Conservation (phyloP, 2,888 invertebrate genomes). For the Drosophila barbarae region DNA sequence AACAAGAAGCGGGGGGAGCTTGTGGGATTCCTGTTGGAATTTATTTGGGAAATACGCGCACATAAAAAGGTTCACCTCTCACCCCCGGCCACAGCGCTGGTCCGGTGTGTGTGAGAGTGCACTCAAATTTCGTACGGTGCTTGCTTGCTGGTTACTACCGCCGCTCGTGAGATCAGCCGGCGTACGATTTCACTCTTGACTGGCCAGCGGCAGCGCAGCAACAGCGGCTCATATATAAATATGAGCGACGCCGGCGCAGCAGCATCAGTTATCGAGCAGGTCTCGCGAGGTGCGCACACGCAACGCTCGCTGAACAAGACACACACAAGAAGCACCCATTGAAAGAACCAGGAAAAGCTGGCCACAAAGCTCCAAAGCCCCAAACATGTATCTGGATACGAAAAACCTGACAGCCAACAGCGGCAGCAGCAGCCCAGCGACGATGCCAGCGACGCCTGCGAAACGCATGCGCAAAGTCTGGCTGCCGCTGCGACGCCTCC, state of each 20-base stretch:
- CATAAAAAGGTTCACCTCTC: constrained; percentile 52
- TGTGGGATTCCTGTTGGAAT: constrained; percentile 78
- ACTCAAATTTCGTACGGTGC: constrained; percentile 74
- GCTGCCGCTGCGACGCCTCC: constrained; percentile 72
- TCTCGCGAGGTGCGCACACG: constrained; percentile 76
- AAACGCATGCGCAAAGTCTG: constrained; percentile 73
- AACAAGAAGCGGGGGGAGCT: constrained; percentile 40
- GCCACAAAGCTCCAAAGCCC: constrained; percentile 18
- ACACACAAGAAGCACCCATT: not conserved
- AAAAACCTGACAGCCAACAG: constrained; percentile 71
- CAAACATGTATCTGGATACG: constrained; percentile 77
- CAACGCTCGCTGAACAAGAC: constrained; percentile 50
- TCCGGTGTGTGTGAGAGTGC: constrained; percentile 61
- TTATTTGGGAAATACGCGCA: constrained; percentile 76
- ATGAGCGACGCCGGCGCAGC: constrained; percentile 75
- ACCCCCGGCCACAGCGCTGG: not conserved
- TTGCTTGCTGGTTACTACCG: constrained; percentile 31
- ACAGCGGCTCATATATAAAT: constrained; percentile 76
- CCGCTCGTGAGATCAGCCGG: constrained; percentile 72
- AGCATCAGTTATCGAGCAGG: constrained; percentile 78
- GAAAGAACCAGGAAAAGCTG: constrained; percentile 35
- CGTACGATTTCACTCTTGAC: constrained; percentile 74
- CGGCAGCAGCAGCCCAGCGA: constrained; percentile 32
- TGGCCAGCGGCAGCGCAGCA: constrained; percentile 69
- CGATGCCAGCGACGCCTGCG: constrained; percentile 23